Percentiles rank a stretch among this genome's conserved stretches.
These are phyloP conservation scores for Dyspetes luteomarginatus DNA, from an alignment of 2,888 invertebrate species.

Conservation along the genomic window DNA sequence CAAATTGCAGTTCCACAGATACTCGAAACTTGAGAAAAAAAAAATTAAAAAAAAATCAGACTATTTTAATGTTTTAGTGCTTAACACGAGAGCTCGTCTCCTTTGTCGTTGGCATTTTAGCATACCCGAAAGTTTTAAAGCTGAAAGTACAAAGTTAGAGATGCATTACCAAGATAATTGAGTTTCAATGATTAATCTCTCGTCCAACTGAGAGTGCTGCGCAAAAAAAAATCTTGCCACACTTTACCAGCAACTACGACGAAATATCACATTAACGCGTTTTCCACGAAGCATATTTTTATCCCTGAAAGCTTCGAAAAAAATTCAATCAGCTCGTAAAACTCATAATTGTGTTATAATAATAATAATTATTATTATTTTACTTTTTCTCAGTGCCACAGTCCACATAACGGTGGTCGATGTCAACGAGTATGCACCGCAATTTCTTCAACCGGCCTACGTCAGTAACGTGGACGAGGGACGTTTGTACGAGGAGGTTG, in stretches of 20 bases:
- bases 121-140: slow-evolving; percentile 43
- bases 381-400: slow-evolving; percentile 88
- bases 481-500: slow-evolving; percentile 93
- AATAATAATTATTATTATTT: not conserved
- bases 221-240: slow-evolving; percentile 11
- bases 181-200: slow-evolving; percentile 32
- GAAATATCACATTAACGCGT: not conserved
- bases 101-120: not conserved
- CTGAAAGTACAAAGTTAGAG: slow-evolving; percentile 15
- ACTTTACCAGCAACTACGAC: not conserved
- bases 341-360: no score
- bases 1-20: not conserved
- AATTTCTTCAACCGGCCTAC: slow-evolving; percentile 95
- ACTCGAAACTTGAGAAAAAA: not conserved
- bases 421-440: slow-evolving; percentile 97
- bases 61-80: no score
- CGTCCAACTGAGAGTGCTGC: not conserved
- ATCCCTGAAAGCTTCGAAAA: not conserved
- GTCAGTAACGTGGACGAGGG: slow-evolving; percentile 96
- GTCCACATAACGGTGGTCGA: slow-evolving; percentile 97
- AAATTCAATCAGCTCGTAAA: not conserved
- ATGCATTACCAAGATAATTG: slow-evolving; percentile 20
- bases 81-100: no score
- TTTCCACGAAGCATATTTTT: not conserved
- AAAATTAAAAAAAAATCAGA: slow-evolving; percentile 2